These are phyloP conservation scores for Diaphora mendica DNA, from an alignment of 2,888 invertebrate genomes.

Conservation along the genomic window DNA sequence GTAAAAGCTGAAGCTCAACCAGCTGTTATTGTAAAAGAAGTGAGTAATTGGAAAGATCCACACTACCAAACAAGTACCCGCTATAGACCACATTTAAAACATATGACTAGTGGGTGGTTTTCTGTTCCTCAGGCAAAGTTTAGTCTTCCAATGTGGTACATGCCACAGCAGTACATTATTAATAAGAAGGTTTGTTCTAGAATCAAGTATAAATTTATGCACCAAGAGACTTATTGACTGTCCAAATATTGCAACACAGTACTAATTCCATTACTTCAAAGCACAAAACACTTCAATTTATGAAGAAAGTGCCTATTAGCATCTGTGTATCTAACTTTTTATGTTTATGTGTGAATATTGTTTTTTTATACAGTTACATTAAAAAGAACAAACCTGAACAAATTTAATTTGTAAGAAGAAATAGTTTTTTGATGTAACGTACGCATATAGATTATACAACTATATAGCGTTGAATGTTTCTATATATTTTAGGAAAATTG, in stretches of 20 bases:
- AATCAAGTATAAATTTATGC: slow-evolving; percentile 36
- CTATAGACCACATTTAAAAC: slow-evolving; percentile 53
- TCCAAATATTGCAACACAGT: slow-evolving; percentile 35
- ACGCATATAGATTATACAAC: neutral
- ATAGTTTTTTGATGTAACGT: neutral
- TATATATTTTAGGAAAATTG: neutral
- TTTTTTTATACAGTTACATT: neutral
- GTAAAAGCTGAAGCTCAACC: slow-evolving; percentile 58
- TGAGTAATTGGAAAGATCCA: slow-evolving; percentile 65
- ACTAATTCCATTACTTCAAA: slow-evolving; percentile 17
- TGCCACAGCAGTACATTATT: slow-evolving; percentile 47
- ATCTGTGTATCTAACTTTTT: neutral
- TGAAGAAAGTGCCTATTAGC: neutral
- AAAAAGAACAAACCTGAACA: neutral
- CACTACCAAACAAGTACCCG: slow-evolving; percentile 33
- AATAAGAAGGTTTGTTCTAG: slow-evolving; percentile 66
- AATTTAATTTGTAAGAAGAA: neutral
- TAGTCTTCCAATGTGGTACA: slow-evolving; percentile 49
- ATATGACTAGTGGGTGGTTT: slow-evolving; percentile 60
- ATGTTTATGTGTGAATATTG: slow-evolving; percentile 4
- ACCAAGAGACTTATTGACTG: slow-evolving; percentile 65
- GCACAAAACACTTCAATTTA: slow-evolving; percentile 4
- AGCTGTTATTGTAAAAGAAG: slow-evolving; percentile 72
- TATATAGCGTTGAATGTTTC: neutral
- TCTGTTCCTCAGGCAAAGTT: slow-evolving; percentile 54